Conservation (phyloP, 1,140 invertebrate species). For the Drosophila ficusphila region DNA sequence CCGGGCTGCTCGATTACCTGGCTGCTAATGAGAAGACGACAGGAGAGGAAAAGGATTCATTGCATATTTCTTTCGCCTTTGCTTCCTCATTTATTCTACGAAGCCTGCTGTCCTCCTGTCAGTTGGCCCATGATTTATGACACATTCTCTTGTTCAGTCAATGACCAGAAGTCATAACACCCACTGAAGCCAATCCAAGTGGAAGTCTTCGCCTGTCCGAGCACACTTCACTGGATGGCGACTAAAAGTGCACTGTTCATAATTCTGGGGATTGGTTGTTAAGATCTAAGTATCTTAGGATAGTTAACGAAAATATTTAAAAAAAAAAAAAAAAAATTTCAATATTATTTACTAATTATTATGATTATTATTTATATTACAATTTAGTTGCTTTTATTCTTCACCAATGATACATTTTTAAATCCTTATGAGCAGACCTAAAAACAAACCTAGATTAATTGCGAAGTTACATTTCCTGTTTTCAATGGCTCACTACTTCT, state of each 20-base stretch:
- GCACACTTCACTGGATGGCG: conserved; percentile 40
- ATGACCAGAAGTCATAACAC: conserved; percentile 63
- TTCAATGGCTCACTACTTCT: too few relatives aligned
- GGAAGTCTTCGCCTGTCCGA: conserved; percentile 45
- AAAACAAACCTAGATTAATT: too few relatives aligned
- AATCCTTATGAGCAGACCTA: too few relatives aligned
- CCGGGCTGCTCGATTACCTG: conserved; percentile 53
- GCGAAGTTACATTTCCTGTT: too few relatives aligned
- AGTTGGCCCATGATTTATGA: conserved; percentile 69
- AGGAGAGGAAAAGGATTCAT: conserved; percentile 11
- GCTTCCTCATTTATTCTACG: conserved; percentile 26
- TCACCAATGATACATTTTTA: too few relatives aligned
- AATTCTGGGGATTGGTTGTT: neutral
- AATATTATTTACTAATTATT: too few relatives aligned
- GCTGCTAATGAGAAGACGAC: conserved; percentile 36
- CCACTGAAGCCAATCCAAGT: conserved; percentile 59
- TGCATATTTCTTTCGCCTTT: conserved; percentile 1
- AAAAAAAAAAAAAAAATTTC: too few relatives aligned
- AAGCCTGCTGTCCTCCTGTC: conserved; percentile 25
- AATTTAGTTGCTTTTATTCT: too few relatives aligned
- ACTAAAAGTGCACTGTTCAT: conserved; percentile 1
- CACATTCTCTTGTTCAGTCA: conserved; percentile 43
- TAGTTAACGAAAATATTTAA: too few relatives aligned
- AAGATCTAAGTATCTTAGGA: too few relatives aligned
- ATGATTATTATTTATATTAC: too few relatives aligned